A percentile compares a stretch with the other conserved stretches of the same genome.
phyloP scores from a whole-genome alignment of 92 coral and sea anemone genomes.

The Desmophyllum pertusum region DNA sequence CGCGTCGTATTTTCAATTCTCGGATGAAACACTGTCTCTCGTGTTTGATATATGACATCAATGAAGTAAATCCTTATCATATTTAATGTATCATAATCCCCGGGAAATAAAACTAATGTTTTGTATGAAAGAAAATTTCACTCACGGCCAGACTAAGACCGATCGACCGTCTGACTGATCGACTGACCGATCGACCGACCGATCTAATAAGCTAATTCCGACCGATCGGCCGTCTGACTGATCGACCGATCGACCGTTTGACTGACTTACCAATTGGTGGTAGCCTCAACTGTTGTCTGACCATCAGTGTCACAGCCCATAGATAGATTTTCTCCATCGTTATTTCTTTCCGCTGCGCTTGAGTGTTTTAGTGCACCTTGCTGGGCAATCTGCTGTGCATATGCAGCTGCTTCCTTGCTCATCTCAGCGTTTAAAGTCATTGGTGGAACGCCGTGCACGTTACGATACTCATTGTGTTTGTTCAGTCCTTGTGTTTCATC shows the following conservation, averaged over 20 bases:
- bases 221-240: background rate
- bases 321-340: constrained; percentile 84
- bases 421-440: constrained; percentile 70
- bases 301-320: constrained; percentile 71
- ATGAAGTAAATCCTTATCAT: too few species aligned
- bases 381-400: constrained; percentile 69
- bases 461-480: constrained; percentile 77
- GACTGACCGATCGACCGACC: background rate
- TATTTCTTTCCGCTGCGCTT: constrained; percentile 47
- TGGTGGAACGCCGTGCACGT: constrained; percentile 73
- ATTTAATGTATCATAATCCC: too few species aligned
- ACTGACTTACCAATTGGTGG: constrained; percentile 63
- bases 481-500: constrained; percentile 58
- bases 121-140: too few species aligned
- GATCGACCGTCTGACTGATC: background rate
- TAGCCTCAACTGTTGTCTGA: constrained; percentile 67
- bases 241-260: background rate
- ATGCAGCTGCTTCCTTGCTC: constrained; percentile 68
- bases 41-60: too few species aligned
- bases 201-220: background rate
- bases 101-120: too few species aligned
- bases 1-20: too few species aligned
- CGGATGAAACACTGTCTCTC: too few species aligned
- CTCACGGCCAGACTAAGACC: too few species aligned
- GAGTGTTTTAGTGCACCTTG: constrained; percentile 67